phyloP scores from a whole-genome alignment of 2,888 invertebrate species.

The Salticus scenicus region DNA sequence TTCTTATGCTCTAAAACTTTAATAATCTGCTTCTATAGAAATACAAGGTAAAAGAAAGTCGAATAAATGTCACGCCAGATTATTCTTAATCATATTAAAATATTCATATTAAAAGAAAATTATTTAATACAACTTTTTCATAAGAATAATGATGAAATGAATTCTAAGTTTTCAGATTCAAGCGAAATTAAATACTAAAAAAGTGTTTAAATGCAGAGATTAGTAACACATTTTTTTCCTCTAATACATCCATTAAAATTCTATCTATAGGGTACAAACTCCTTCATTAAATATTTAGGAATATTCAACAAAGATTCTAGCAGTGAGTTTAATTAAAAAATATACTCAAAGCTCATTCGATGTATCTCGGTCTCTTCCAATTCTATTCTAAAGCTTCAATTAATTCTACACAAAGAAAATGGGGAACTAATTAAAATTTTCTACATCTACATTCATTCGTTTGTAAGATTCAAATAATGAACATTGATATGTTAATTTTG shows the following conservation, averaged over 20 bases:
- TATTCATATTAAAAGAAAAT: too few species aligned
- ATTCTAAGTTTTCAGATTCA: too few species aligned
- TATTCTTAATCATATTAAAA: too few species aligned
- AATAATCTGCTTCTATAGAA: too few species aligned
- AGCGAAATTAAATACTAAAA: neutral
- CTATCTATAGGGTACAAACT: neutral
- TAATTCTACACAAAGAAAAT: conserved; percentile 15
- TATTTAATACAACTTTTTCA: too few species aligned
- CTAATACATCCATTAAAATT: neutral
- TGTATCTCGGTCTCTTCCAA: neutral
- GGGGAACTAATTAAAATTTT: conserved; percentile 15
- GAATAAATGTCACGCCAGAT: too few species aligned
- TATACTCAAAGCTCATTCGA: neutral
- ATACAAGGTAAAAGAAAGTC: too few species aligned
- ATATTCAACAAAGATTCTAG: neutral
- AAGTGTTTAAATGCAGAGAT: neutral
- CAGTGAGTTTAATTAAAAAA: neutral
- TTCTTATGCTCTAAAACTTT: too few species aligned
- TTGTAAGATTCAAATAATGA: neutral
- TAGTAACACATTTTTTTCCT: neutral
- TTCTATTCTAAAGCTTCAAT: neutral
- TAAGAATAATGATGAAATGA: too few species aligned
- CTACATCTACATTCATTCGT: neutral
- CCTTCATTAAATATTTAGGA: neutral
- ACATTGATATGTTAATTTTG: neutral